Evolutionary conservation across 2,113 vertebrate genomes (phyloP).

Genomic region (Prionailurus bengalensis): DNA sequence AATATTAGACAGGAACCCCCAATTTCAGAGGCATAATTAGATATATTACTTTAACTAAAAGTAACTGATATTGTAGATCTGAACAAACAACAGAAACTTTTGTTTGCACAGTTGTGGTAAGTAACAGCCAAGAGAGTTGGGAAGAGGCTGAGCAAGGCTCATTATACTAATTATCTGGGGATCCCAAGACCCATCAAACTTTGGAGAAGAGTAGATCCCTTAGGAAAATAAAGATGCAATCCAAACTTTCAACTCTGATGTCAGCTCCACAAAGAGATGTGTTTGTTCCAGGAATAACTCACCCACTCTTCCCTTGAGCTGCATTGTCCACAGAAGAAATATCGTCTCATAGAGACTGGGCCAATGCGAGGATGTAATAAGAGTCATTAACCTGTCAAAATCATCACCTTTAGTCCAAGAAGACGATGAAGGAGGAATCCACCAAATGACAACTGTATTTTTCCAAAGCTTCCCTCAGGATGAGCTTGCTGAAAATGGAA

Average conservation of each 20-base stretch:
- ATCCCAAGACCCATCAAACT: slow-evolving; percentile 4
- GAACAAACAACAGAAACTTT: slow-evolving; percentile 67
- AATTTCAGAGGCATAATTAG: not conserved
- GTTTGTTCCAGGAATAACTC: slow-evolving; percentile 37
- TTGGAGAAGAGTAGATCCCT: slow-evolving; percentile 59
- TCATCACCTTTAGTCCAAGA: not conserved
- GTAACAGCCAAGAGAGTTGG: slow-evolving; percentile 58
- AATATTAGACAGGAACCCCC: not conserved
- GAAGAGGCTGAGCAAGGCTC: slow-evolving; percentile 45
- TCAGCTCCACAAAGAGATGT: slow-evolving; percentile 42
- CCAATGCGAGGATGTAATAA: not conserved
- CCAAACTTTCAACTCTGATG: slow-evolving; percentile 25
- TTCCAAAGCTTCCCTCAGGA: not conserved
- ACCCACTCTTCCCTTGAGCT: not conserved
- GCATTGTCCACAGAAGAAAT: not conserved
- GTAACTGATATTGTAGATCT: slow-evolving; percentile 33
- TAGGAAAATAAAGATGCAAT: slow-evolving; percentile 66
- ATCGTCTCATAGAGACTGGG: not conserved
- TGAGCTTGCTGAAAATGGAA: not conserved
- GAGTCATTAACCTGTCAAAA: not conserved
- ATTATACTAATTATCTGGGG: slow-evolving; percentile 61
- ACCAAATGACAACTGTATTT: not conserved
- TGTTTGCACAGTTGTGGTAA: slow-evolving; percentile 53
- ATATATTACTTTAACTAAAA: slow-evolving; percentile 53
- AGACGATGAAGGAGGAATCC: not conserved